Percentiles rank a stretch among this genome's conserved stretches.
Evolutionary conservation across 1,140 invertebrate genomes (phyloP).

Genomic region (Drosophila arawakana): DNA sequence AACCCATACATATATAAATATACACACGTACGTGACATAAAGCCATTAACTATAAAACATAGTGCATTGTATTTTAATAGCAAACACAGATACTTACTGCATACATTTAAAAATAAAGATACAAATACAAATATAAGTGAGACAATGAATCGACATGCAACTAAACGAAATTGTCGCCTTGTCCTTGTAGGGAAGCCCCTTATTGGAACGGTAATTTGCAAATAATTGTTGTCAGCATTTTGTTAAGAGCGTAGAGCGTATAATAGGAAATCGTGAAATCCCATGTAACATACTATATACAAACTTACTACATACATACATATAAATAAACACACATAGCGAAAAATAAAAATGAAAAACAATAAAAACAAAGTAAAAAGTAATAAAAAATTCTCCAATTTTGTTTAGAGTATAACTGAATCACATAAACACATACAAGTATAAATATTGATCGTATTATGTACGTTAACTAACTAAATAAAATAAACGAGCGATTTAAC

Average conservation of each 20-base stretch:
- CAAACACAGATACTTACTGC: slow-evolving; percentile 13
- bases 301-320: slow-evolving; percentile 15
- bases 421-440: slow-evolving; percentile 31
- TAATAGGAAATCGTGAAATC: slow-evolving; percentile 9
- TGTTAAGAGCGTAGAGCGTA: slow-evolving; percentile 21
- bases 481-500: background rate
- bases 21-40: slow-evolving; percentile 31
- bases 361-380: slow-evolving; percentile 33
- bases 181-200: background rate
- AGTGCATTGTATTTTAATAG: slow-evolving; percentile 31
- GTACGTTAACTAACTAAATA: slow-evolving; percentile 34
- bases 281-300: slow-evolving; percentile 57
- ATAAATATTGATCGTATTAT: slow-evolving; percentile 20
- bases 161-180: slow-evolving; percentile 22
- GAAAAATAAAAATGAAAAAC: slow-evolving; percentile 34
- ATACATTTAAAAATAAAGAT: background rate
- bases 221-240: slow-evolving; percentile 44
- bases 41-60: slow-evolving; percentile 5
- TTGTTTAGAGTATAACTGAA: slow-evolving; percentile 34
- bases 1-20: slow-evolving; percentile 9
- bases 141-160: slow-evolving; percentile 1
- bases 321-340: slow-evolving; percentile 25
- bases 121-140: slow-evolving; percentile 1
- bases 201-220: slow-evolving; percentile 26
- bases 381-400: slow-evolving; percentile 35